Conservation (phyloP, 2,888 invertebrate species). For the Rutpela maculata region DNA sequence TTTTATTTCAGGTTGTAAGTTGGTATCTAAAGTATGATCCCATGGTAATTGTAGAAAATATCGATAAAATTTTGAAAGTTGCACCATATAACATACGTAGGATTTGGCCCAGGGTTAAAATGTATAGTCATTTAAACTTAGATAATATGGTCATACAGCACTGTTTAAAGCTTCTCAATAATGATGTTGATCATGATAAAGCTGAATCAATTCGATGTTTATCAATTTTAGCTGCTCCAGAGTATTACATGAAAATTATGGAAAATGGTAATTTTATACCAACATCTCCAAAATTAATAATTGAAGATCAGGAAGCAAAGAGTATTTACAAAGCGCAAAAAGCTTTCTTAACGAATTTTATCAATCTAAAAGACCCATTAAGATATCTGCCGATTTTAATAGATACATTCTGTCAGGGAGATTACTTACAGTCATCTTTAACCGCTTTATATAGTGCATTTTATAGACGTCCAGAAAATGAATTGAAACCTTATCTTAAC, state of each 20-base stretch:
- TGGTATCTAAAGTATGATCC: constrained; percentile 32
- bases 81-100: not conserved
- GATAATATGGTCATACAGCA: not conserved
- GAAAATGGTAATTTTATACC: constrained; percentile 25
- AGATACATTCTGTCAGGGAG: constrained; percentile 28
- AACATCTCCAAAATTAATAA: constrained; percentile 12
- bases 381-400: constrained; percentile 9
- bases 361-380: not conserved
- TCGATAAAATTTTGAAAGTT: not conserved
- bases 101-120: constrained; percentile 11
- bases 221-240: not conserved
- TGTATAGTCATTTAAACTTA: constrained; percentile 17
- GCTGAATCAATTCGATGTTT: not conserved
- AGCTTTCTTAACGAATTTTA: constrained; percentile 2
- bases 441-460: constrained; percentile 17
- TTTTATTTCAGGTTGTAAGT: constrained; percentile 10
- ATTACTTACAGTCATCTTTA: constrained; percentile 17
- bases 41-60: constrained; percentile 16
- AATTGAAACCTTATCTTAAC: constrained; percentile 4
- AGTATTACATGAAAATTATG: constrained; percentile 20
- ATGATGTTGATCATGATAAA: not conserved
- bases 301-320: not conserved
- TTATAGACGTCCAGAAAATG: constrained; percentile 10
- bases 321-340: not conserved
- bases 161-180: not conserved